These are phyloP conservation scores for Homarus americanus DNA, from an alignment of 1,140 invertebrate genomes.

Conservation along the genomic window DNA sequence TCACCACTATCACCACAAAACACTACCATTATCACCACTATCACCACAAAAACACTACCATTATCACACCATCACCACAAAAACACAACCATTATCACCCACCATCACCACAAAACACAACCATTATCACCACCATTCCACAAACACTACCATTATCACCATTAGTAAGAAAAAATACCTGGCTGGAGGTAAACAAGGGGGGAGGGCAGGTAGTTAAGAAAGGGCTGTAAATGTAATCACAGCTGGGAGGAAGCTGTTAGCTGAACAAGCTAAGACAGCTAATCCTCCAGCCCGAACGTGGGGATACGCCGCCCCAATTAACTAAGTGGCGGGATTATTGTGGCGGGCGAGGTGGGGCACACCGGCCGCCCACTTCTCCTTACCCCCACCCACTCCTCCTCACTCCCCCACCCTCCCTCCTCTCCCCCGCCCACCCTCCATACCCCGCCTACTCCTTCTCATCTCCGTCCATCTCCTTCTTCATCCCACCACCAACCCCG, in stretches of 20 bases:
- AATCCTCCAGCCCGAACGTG: not conserved
- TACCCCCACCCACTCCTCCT: not conserved
- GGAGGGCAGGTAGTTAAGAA: not conserved
- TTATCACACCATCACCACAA: too few relatives aligned
- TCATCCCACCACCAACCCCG: not conserved
- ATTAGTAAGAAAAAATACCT: not conserved
- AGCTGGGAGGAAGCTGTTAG: constrained; percentile 6
- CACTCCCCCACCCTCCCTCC: not conserved
- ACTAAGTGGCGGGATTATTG: not conserved
- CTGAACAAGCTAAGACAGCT: not conserved
- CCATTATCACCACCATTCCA: not conserved
- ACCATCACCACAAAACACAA: too few relatives aligned
- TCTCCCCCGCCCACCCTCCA: not conserved
- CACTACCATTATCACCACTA: too few relatives aligned
- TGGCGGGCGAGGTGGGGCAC: not conserved
- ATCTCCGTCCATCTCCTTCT: not conserved
- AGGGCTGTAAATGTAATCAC: not conserved
- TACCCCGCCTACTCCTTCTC: not conserved
- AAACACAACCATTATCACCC: too few relatives aligned
- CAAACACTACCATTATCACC: not conserved
- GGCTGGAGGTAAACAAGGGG: too few relatives aligned
- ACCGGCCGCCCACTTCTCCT: not conserved
- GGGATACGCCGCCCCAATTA: not conserved
- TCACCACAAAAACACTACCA: too few relatives aligned
- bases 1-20: too few relatives aligned